Conservation (phyloP, 2,888 invertebrate genomes). For the Yponomeuta sedellus region DNA sequence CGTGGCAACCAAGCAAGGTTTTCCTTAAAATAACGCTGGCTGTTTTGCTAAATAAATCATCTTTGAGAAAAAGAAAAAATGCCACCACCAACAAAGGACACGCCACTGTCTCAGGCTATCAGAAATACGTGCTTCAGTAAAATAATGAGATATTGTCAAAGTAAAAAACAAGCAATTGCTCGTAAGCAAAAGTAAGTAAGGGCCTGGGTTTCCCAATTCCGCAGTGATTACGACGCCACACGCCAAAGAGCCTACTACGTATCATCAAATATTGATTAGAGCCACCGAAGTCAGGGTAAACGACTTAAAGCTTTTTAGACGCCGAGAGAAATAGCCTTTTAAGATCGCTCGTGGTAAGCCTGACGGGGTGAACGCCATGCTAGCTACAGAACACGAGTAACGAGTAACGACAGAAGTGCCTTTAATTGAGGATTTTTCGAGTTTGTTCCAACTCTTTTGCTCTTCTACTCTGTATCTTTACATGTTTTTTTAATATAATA, state of each 20-base stretch:
- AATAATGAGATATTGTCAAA: not conserved
- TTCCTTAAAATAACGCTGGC: no score
- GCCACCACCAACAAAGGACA: not conserved
- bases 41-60: no score
- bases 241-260: not conserved
- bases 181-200: not conserved
- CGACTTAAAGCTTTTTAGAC: conserved; percentile 35
- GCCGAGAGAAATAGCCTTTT: conserved; percentile 43
- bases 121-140: not conserved
- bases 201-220: not conserved
- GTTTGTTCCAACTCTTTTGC: no score
- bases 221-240: not conserved
- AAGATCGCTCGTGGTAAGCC: conserved; percentile 23
- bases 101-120: not conserved
- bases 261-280: conserved; percentile 28
- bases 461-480: no score
- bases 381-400: not conserved
- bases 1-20: no score
- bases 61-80: not conserved
- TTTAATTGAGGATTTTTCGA: no score
- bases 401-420: no score
- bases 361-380: not conserved
- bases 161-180: not conserved
- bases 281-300: conserved; percentile 29
- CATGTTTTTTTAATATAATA: no score